Evolutionary conservation across 2,888 invertebrate genomes (phyloP), one percentile per base, ranked within the genome.

Genomic region (Physocephala rufipes): DNA sequence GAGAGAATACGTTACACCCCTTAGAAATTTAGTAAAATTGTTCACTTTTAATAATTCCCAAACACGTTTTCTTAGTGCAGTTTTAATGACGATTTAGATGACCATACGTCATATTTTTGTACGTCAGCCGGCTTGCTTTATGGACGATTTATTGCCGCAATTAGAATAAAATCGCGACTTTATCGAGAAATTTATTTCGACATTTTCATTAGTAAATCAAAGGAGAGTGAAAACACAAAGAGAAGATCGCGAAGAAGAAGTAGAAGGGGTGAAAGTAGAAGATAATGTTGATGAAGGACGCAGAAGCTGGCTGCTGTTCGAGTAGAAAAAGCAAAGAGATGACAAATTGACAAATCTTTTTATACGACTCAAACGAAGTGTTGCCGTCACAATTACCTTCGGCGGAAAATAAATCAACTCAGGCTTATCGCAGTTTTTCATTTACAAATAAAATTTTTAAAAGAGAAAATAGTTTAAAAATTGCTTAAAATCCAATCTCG

Each of bases 101-200:
- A 36, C 36, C 36, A 36, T 36, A 9, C 36, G 36, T 4, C 36
- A 36, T 4, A 4, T 36, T 36, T 7, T 36, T 36, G 4, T 36
- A 9, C 4, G 36, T 36, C 36, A 36, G 36, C 9, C 36, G 9
- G 36, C 9, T 9, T 36, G 36, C 9, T 9, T 36, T 36, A 36
- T 36, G 36, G 26, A 58, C 73, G 79, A 79, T 80, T 78, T 78
- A 79, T 80, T 75, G 68, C 58, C 62, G 79, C 80, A 79, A 80
- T 79, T 80, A 80, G 79, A 55, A 69, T 74, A n/a, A 69, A 36
- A 71, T 65, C 67, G 59, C 66, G 69, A 30, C 26, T 53, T 73
- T 69, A 73, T 71, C 71, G 43, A 59, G 49, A 69, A 73, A 63
- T 62, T 58, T 71, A 71, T 73, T 73, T 68, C 49, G 66, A 71